phyloP scores from a whole-genome alignment of 1,140 invertebrate genomes.

The Eurosta solidaginis region DNA sequence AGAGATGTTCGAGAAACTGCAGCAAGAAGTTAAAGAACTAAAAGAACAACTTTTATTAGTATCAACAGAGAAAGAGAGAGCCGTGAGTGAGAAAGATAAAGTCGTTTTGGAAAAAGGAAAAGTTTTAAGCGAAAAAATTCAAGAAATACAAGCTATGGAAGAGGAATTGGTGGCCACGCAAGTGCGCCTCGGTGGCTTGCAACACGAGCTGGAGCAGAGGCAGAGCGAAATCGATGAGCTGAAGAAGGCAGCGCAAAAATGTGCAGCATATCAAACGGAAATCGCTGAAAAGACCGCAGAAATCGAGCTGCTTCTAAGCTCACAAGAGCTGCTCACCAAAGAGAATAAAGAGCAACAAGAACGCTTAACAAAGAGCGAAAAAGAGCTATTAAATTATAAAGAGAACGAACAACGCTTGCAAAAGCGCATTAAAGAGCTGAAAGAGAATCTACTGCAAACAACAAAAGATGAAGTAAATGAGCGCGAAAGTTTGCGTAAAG shows the following conservation, averaged over 20 bases:
- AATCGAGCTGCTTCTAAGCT: constrained; percentile 13
- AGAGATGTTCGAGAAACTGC: not conserved
- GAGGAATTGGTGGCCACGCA: constrained; percentile 54
- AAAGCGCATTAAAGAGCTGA: constrained; percentile 40
- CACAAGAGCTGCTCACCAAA: constrained; percentile 3
- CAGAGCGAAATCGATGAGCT: constrained; percentile 52
- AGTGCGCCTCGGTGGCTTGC: constrained; percentile 3
- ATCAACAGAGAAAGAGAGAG: constrained; percentile 39
- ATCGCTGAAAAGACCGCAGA: constrained; percentile 35
- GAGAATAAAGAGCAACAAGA: constrained; percentile 33
- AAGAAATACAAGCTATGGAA: constrained; percentile 56
- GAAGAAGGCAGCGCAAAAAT: constrained; percentile 28
- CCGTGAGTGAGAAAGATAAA: constrained; percentile 29
- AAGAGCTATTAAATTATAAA: constrained; percentile 38
- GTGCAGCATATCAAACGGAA: constrained; percentile 35
- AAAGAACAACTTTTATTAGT: constrained; percentile 36
- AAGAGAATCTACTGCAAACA: constrained; percentile 41
- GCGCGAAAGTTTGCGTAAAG: constrained; percentile 46
- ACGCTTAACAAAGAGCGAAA: constrained; percentile 41
- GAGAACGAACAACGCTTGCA: constrained; percentile 46
- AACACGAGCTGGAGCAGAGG: constrained; percentile 29
- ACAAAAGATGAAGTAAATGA: constrained; percentile 45
- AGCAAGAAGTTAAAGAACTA: constrained; percentile 28
- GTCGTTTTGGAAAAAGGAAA: constrained; percentile 40
- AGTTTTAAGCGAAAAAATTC: constrained; percentile 20